Base-by-base conservation (phyloP, 2,797 vertebrate genomes). In the Adrianichthys oophorus region DNA sequence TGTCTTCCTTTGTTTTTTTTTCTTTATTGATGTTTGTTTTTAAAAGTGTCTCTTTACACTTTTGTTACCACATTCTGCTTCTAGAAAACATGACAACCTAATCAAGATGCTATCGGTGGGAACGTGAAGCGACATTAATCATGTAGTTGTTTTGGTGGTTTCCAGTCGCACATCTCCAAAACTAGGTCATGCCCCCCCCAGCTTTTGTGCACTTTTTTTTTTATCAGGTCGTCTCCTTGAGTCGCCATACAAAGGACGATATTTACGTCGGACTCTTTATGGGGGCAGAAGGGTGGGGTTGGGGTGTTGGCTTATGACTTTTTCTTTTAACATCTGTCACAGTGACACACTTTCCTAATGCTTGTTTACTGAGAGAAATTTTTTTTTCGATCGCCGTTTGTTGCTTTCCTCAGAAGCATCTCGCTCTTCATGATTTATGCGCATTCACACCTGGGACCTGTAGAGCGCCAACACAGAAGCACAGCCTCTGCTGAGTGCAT, bases 331-430 rank as follows among this genome's bases (percentile, higher is more conserved):
- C n/a, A 3, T 45, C 43, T 45, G 15, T 78, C 58, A 83, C 83
- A 76, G 59, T 81, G 83, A 86, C 83, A 82, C 72, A 86, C 72
- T 76, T 69, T 70, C 67, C 74, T 70, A 69, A 67, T 71, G 40
- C 65, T 61, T 69, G 68, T 74, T 83, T 69, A 68, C 65, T 63
- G 24, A 52, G 62, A 32, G 46, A 50, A 57, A 18, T 17, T 51
- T 70, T 70, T 62, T 50, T 17, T 41, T 5, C 66, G 13, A 1
- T 41, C 37, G 18, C 21, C 48, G 48, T 41, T 37, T 14, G 19
- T 21, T 54, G 18, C 19, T 41, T 45, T 47, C 49, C 55, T 50
- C 61, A 18, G 61, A 62, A 67, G 56, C 41, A 24, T 62, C 62
- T 59, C 19, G 24, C 64, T 70, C 70, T 82, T 84, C 70, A 79